These are phyloP conservation scores for Pogonocichla stellata DNA, from an alignment of 2,113 vertebrate genomes.

Conservation along the genomic window DNA sequence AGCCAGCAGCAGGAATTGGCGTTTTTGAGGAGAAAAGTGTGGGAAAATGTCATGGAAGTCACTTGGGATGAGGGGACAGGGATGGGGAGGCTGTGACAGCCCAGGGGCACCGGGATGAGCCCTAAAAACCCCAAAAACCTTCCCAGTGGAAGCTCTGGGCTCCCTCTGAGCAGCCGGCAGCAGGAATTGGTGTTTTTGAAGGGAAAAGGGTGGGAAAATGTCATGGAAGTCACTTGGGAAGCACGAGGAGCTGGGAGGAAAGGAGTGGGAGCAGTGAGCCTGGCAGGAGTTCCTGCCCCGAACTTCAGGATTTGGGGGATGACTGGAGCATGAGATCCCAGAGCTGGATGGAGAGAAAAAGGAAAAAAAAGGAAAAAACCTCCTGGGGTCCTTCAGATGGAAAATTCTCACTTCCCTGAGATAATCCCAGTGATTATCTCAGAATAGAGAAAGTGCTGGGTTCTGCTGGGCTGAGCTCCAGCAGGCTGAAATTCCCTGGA, in stretches of 20 bases:
- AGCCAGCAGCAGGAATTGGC: no score
- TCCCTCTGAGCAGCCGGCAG: background rate
- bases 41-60: no score
- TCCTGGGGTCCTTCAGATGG: fast-evolving
- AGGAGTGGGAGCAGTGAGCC: background rate
- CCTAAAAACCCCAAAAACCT: no score
- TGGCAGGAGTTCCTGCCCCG: background rate
- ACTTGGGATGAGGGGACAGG: no score
- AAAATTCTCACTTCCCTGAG: background rate
- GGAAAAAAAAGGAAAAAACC: background rate
- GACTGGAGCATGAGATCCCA: background rate
- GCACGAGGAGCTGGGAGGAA: background rate
- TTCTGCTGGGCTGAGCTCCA: background rate
- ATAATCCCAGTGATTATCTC: no score
- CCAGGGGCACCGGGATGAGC: no score
- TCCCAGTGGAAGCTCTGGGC: background rate
- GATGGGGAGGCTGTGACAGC: no score
- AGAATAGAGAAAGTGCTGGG: background rate
- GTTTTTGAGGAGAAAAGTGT: no score
- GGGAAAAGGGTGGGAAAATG: background rate
- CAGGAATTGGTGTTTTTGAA: background rate
- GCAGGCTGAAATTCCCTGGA: fast-evolving
- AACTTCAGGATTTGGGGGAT: background rate
- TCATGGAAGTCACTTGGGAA: background rate
- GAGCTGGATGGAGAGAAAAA: background rate